These are phyloP conservation scores for Loriculus beryllinus DNA, from an alignment of 2,797 vertebrate species.

Conservation along the genomic window DNA sequence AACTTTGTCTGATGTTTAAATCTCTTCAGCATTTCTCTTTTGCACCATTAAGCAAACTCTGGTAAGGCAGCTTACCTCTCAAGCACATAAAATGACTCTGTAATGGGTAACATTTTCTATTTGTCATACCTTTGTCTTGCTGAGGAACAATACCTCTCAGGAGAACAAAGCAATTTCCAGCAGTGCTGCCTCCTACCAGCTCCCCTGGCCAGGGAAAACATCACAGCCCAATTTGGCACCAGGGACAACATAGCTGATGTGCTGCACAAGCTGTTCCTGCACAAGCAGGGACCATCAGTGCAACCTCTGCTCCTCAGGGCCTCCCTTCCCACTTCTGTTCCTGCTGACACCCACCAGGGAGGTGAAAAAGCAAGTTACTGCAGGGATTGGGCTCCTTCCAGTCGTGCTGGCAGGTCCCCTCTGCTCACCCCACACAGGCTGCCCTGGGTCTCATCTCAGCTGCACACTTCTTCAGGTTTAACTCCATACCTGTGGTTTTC, in stretches of 20 bases:
- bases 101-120: background rate
- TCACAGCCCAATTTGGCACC: background rate
- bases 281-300: background rate
- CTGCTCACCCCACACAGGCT: background rate
- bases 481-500: background rate
- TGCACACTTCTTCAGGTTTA: background rate
- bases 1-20: background rate
- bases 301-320: background rate
- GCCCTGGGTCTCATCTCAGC: background rate
- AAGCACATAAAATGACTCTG: background rate
- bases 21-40: background rate
- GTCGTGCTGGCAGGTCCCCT: background rate
- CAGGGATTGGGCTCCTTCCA: background rate
- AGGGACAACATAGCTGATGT: background rate
- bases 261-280: background rate
- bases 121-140: background rate
- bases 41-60: background rate
- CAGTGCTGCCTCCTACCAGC: background rate
- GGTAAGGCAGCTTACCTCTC: background rate
- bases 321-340: background rate
- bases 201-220: background rate
- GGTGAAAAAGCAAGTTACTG: background rate
- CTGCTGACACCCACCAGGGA: background rate
- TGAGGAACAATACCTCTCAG: background rate
- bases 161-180: background rate